These are phyloP conservation scores for Drosophila neoperkinsi DNA, from an alignment of 2,888 invertebrate genomes.

Conservation along the genomic window DNA sequence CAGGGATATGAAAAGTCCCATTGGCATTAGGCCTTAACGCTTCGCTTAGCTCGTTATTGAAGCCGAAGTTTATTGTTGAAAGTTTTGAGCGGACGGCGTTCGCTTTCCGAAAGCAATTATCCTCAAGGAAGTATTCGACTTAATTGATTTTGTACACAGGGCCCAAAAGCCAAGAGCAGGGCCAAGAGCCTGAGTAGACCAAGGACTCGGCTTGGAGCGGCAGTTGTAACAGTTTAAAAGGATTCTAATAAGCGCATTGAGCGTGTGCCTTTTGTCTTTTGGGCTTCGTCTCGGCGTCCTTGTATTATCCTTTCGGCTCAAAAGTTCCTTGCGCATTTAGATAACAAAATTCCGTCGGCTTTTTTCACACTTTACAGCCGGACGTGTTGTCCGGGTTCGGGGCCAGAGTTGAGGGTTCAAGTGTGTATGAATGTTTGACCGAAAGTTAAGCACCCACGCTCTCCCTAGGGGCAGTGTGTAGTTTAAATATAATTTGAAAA, in stretches of 20 bases:
- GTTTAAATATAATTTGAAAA: conserved; percentile 79
- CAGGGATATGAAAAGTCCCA: conserved; percentile 43
- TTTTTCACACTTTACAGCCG: conserved; percentile 73
- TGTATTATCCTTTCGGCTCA: conserved; percentile 61
- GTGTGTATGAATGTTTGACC: conserved; percentile 55
- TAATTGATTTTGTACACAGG: conserved; percentile 71
- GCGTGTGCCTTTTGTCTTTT: conserved; percentile 57
- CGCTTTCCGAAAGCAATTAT: conserved; percentile 75
- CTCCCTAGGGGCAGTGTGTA: conserved; percentile 30
- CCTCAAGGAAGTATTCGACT: conserved; percentile 76
- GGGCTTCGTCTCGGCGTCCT: conserved; percentile 29
- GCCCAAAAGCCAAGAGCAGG: background rate
- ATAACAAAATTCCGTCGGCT: conserved; percentile 70
- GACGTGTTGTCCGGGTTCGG: conserved; percentile 45
- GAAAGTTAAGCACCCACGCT: conserved; percentile 59
- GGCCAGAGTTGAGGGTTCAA: conserved; percentile 66
- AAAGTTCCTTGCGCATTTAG: conserved; percentile 72
- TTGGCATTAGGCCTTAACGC: conserved; percentile 76
- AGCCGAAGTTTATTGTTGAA: conserved; percentile 72
- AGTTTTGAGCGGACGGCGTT: conserved; percentile 68
- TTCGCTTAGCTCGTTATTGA: conserved; percentile 76
- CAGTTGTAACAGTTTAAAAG: conserved; percentile 72
- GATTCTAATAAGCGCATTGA: conserved; percentile 77
- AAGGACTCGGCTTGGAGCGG: conserved; percentile 13
- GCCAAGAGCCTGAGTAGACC: background rate